Percentiles rank a stretch among this genome's conserved stretches.
Conservation (phyloP, 2,797 vertebrate species). For the Eutrigla gurnardus region DNA sequence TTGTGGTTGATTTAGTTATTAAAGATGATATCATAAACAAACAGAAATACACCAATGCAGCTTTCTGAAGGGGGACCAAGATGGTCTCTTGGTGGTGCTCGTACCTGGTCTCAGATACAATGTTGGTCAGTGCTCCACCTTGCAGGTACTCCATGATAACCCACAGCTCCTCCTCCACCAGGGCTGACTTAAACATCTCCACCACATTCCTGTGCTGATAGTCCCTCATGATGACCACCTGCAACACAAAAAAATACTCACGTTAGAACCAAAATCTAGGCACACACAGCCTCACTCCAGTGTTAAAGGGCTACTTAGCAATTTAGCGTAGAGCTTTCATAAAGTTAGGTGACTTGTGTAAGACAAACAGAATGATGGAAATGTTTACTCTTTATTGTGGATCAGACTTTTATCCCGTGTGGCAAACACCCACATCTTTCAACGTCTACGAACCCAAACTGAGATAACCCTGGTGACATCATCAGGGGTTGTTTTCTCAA, state of each 20-base stretch:
- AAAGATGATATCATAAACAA: constrained; percentile 47
- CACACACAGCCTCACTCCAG: not conserved
- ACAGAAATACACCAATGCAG: constrained; percentile 12
- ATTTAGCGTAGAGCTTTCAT: not conserved
- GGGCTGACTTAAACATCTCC: constrained; percentile 98
- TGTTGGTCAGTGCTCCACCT: constrained; percentile 98
- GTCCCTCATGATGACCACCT: constrained; percentile 99
- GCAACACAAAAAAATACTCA: constrained; percentile 19
- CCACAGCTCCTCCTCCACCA: constrained; percentile 99
- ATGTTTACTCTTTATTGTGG: not conserved
- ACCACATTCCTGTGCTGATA: constrained; percentile 98
- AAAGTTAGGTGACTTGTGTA: not conserved
- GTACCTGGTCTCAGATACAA: constrained; percentile 97
- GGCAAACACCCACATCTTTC: constrained; percentile 10
- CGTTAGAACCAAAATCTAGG: not conserved
- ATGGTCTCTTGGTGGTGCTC: not conserved
- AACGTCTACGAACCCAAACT: not conserved
- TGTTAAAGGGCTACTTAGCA: not conserved
- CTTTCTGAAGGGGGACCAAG: not conserved
- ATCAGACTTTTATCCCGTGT: not conserved
- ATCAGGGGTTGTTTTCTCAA: constrained; percentile 6
- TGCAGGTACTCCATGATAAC: constrained; percentile 99
- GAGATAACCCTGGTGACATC: not conserved
- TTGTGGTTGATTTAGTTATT: constrained; percentile 72
- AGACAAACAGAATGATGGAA: not conserved